phyloP scores from a whole-genome alignment of 2,888 invertebrate genomes.

The Muschampia plurimacula region DNA sequence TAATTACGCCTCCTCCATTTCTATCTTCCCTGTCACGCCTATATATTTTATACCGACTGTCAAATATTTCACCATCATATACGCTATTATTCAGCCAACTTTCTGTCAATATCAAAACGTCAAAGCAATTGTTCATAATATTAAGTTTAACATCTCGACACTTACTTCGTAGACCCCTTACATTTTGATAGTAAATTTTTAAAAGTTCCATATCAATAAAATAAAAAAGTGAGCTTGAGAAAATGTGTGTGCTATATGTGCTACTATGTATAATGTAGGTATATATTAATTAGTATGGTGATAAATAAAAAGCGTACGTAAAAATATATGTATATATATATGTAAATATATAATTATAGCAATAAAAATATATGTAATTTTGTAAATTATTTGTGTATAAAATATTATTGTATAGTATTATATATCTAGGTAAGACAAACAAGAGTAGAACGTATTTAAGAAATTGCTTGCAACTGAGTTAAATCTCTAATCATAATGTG shows the following conservation, averaged over 20 bases:
- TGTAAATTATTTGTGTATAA: too few species aligned
- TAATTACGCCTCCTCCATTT: conserved; percentile 17
- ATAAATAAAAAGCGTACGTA: too few species aligned
- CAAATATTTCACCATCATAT: conserved; percentile 6
- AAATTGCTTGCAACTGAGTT: background rate
- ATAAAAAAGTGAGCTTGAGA: too few species aligned
- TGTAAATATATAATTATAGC: too few species aligned
- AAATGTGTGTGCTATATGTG: too few species aligned
- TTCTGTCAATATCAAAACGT: conserved; percentile 14
- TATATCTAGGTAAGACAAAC: too few species aligned
- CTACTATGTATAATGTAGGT: too few species aligned
- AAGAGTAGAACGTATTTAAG: background rate
- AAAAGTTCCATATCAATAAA: background rate
- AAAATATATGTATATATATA: too few species aligned
- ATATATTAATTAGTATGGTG: too few species aligned
- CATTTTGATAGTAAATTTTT: conserved; percentile 8
- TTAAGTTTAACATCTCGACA: conserved; percentile 10
- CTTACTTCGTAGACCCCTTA: conserved; percentile 17
- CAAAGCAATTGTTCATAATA: conserved; percentile 16
- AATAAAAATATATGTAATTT: too few species aligned
- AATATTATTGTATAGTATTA: too few species aligned
- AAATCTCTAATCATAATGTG: conserved; percentile 1
- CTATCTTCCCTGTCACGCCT: conserved; percentile 18
- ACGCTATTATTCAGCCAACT: conserved; percentile 18
- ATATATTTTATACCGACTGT: conserved; percentile 8